These are phyloP conservation scores for Spodoptera litura DNA, from an alignment of 1,140 invertebrate genomes.

Conservation along the genomic window DNA sequence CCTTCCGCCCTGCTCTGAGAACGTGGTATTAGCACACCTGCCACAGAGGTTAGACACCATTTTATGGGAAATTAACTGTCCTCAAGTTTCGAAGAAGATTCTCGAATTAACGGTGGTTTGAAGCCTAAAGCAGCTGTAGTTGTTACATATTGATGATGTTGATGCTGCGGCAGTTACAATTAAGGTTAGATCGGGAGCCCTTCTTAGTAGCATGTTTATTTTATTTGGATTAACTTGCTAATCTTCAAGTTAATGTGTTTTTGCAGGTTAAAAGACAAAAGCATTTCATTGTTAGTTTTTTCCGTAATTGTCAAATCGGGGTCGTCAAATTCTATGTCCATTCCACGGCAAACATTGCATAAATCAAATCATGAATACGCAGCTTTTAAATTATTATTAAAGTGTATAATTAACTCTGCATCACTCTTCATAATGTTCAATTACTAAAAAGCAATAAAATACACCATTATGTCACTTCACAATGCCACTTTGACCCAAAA, in stretches of 20 bases:
- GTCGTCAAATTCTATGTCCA: too few relatives aligned
- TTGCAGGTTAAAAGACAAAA: too few relatives aligned
- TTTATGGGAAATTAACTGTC: conserved; percentile 29
- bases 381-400: too few relatives aligned
- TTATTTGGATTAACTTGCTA: background rate
- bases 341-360: too few relatives aligned
- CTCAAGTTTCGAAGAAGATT: background rate
- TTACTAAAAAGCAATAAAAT: too few relatives aligned
- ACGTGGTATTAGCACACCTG: conserved; percentile 48
- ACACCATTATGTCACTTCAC: too few relatives aligned
- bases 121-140: background rate
- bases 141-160: conserved; percentile 12
- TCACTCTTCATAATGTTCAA: too few relatives aligned
- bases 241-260: background rate
- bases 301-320: too few relatives aligned
- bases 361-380: too few relatives aligned
- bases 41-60: conserved; percentile 4
- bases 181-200: background rate
- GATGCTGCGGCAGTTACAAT: background rate
- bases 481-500: conserved; percentile 13
- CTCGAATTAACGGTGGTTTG: background rate
- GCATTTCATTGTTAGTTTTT: too few relatives aligned
- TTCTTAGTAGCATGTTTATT: background rate
- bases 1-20: conserved; percentile 48
- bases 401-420: too few relatives aligned